phyloP scores from a whole-genome alignment of 1,140 invertebrate genomes.

The Nasonia giraulti region DNA sequence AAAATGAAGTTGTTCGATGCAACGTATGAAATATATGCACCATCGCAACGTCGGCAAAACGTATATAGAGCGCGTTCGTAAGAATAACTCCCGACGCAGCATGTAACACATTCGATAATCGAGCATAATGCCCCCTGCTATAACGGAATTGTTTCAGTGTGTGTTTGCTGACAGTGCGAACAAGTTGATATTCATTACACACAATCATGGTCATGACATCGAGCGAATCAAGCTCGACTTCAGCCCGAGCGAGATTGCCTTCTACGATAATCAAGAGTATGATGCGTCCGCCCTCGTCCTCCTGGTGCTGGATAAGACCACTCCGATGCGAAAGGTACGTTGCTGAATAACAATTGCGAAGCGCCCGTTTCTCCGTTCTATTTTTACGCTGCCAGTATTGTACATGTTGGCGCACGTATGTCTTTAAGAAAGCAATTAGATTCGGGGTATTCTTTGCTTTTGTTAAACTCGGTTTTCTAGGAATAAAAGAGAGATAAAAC shows the following conservation, averaged over 20 bases:
- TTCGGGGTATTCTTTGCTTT: too few species aligned
- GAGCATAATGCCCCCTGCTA: background rate
- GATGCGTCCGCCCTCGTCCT: conserved; percentile 75
- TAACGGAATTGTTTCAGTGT: conserved; percentile 78
- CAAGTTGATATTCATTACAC: conserved; percentile 85
- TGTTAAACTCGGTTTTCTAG: too few species aligned
- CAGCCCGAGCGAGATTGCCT: conserved; percentile 84
- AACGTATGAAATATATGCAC: too few species aligned
- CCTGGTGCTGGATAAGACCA: conserved; percentile 84
- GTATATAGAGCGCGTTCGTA: background rate
- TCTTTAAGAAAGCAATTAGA: too few species aligned
- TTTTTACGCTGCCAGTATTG: too few species aligned
- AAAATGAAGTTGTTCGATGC: too few species aligned
- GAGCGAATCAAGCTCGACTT: conserved; percentile 79
- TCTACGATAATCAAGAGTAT: conserved; percentile 78
- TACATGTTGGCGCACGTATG: too few species aligned
- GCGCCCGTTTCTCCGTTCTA: too few species aligned
- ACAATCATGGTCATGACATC: conserved; percentile 82
- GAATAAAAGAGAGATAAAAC: too few species aligned
- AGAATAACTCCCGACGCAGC: background rate
- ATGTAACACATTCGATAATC: conserved; percentile 18
- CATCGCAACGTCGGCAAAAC: background rate
- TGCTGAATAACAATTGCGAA: background rate
- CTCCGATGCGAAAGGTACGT: conserved; percentile 78
- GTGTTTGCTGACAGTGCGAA: conserved; percentile 88